Evolutionary conservation across 2,797 vertebrate species (phyloP), one percentile per base, ranked within the genome.

Genomic region (Sebastes hubbsi): DNA sequence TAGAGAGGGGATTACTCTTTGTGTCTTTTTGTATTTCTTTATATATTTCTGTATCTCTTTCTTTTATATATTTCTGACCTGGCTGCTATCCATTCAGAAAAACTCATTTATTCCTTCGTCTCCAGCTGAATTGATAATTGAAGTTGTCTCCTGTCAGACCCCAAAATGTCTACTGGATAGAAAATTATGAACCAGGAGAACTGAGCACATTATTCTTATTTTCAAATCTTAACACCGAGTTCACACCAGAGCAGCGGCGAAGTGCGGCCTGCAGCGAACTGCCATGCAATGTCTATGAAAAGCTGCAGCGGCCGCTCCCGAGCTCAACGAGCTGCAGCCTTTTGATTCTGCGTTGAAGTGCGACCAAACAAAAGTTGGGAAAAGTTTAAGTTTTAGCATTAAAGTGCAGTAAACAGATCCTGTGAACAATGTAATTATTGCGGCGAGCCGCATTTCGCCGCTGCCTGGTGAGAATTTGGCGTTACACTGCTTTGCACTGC

Each of bases 321-420:
- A 16, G 42, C 42, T 46, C 42, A 46, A 46, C 6, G 6, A 18
- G 16, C 42, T 46, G 0, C 42, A 18, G 42, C 14, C 38, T 42
- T 42, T 46, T 46, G 42, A 46, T 49, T 49, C 18, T 49, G 18
- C 18, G 3, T 0, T 0, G 0, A 42, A 42, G 38, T 42, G 38
- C 6, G 30, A 6, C 36, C 13, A 38, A 38, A 38, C 36, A 38
- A 14, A 14, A 38, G 36, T 38, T 38, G 36, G 13, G 2, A 42
- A 42, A 42, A 42, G 46, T 49, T 49, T 20, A 49, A 20, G 0
- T 49, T 49, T 49, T 49, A 20, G 0, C 46, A 0, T 46, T 3
- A 46, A 46, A 46, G 42, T 46, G 42, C 42, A 46, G 1, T 20
- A 46, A 46, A 20, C 16, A 18, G 16, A 46, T 46, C 42, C 42